Percentiles rank a stretch among this genome's conserved stretches.
phyloP scores from a whole-genome alignment of 1,140 invertebrate genomes.

The Cardiocondyla obscurior region DNA sequence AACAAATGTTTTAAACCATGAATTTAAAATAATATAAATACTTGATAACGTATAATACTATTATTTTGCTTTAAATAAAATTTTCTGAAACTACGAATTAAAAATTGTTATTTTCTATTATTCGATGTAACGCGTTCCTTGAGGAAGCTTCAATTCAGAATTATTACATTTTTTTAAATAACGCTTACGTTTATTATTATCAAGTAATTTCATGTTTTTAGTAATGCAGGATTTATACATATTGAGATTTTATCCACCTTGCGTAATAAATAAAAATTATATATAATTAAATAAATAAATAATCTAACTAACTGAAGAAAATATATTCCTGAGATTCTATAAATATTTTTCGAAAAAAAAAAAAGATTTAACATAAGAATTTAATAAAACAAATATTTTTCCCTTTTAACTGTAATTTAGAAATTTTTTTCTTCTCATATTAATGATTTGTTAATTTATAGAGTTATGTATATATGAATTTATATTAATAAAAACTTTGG shows the following conservation, averaged over 20 bases:
- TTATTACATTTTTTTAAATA: not conserved
- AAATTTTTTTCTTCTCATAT: not conserved
- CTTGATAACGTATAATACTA: slow-evolving; percentile 3
- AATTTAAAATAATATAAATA: slow-evolving; percentile 12
- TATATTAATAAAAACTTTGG: slow-evolving; percentile 38
- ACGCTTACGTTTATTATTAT: not conserved
- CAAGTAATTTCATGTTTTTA: not conserved
- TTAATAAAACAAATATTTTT: not conserved
- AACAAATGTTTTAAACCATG: not conserved
- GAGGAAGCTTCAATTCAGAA: not conserved
- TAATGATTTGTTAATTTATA: slow-evolving; percentile 6
- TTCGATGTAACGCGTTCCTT: not conserved
- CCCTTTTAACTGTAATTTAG: not conserved
- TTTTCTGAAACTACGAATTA: not conserved
- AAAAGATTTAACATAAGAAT: slow-evolving; percentile 17
- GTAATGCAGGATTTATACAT: not conserved
- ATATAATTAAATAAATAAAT: slow-evolving; percentile 35
- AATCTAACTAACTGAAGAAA: not conserved
- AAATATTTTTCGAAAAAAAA: not conserved
- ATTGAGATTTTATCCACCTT: not conserved
- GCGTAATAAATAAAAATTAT: slow-evolving; percentile 3
- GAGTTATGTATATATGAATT: not conserved
- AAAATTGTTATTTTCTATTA: not conserved
- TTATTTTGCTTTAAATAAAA: slow-evolving; percentile 5
- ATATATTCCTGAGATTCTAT: slow-evolving; percentile 28